phyloP scores from a whole-genome alignment of 2,113 vertebrate species.

The Dasyornis broadbenti region DNA sequence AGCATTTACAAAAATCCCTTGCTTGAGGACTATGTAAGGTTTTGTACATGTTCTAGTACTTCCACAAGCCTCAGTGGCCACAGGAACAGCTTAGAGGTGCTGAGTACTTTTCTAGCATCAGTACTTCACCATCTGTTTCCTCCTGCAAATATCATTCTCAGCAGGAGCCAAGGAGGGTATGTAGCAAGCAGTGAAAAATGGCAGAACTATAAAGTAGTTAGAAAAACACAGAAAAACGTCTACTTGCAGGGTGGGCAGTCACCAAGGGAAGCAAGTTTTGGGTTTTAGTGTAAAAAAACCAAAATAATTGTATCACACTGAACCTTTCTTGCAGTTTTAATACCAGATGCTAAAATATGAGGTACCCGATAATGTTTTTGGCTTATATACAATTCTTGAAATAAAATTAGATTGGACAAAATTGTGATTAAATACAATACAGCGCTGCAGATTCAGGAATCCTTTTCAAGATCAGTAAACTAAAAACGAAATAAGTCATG shows the following conservation, averaged over 20 bases:
- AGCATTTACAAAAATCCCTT: neutral
- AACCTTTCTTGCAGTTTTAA: neutral
- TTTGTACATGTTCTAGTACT: neutral
- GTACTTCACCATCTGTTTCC: constrained; percentile 18
- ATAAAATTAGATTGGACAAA: neutral
- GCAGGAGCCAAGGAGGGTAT: neutral
- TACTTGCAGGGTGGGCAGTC: neutral
- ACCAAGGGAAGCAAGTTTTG: neutral
- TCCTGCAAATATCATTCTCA: neutral
- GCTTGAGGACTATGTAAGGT: neutral
- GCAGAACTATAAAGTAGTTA: neutral
- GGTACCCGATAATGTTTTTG: neutral
- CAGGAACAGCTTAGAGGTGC: constrained; percentile 6
- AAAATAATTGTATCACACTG: neutral
- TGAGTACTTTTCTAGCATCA: constrained; percentile 6
- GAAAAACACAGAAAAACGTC: neutral
- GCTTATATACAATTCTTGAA: neutral
- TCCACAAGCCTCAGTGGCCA: constrained; percentile 7
- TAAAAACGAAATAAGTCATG: neutral
- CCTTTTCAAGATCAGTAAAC: neutral
- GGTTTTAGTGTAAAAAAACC: neutral
- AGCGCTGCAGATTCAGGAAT: neutral
- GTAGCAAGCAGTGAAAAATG: neutral
- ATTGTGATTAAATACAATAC: neutral
- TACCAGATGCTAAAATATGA: neutral